Percentiles rank a stretch among this genome's conserved stretches.
Conservation (phyloP, 2,797 vertebrate species). For the Podarcis siculus region DNA sequence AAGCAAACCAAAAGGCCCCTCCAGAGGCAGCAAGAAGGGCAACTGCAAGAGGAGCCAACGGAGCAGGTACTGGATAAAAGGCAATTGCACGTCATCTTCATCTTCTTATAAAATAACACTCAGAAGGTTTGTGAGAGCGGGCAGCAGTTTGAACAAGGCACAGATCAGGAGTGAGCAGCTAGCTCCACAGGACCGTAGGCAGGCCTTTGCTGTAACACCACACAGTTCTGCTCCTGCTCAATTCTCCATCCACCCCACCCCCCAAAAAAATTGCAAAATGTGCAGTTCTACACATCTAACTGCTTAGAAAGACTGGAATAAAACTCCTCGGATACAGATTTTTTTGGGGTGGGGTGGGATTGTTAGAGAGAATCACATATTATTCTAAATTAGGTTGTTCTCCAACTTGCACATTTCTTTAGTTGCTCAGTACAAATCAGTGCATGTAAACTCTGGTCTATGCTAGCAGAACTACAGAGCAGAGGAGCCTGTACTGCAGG, state of each 20-base stretch:
- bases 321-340: neutral
- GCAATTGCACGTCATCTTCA: neutral
- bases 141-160: constrained; percentile 15
- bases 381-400: neutral
- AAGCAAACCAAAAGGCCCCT: constrained; percentile 46
- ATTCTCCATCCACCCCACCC: neutral
- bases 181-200: neutral
- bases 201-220: neutral
- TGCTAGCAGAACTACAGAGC: neutral
- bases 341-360: neutral
- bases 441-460: neutral
- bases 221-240: neutral
- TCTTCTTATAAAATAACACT: neutral
- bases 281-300: neutral
- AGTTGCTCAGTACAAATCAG: neutral
- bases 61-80: constrained; percentile 22
- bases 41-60: neutral
- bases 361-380: neutral
- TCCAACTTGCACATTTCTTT: neutral
- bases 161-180: neutral
- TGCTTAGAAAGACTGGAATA: neutral
- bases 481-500: neutral
- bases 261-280: neutral
- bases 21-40: constrained; percentile 38
- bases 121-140: neutral